Percentiles rank a stretch among this genome's conserved stretches.
Evolutionary conservation across 1,140 invertebrate species (phyloP).

Genomic region (Zaprionus tsacasi): DNA sequence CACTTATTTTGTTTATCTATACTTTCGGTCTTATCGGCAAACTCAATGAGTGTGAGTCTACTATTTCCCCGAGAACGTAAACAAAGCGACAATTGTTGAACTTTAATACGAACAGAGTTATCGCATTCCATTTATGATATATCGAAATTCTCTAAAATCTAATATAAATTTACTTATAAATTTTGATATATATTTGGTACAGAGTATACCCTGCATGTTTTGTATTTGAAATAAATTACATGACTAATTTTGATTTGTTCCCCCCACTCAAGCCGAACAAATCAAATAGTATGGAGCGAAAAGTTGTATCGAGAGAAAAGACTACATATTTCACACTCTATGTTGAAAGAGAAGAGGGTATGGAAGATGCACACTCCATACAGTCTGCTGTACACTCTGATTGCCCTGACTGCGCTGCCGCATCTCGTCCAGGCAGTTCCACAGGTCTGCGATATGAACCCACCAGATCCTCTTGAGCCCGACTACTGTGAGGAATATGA

Average conservation of each 20-base stretch:
- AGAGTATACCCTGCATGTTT: no score
- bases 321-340: not conserved
- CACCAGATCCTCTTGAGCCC: not conserved
- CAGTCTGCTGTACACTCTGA: not conserved
- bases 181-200: no score
- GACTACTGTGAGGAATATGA: not conserved
- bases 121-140: not conserved
- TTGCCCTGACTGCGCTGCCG: not conserved
- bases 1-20: not conserved
- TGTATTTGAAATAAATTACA: no score
- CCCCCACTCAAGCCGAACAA: not conserved
- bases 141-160: no score
- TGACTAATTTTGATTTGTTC: not conserved
- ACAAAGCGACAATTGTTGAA: not conserved
- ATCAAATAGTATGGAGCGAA: not conserved
- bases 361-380: not conserved
- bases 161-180: no score
- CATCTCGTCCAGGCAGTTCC: not conserved
- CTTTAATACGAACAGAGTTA: not conserved
- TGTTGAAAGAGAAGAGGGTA: not conserved
- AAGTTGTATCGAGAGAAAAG: not conserved
- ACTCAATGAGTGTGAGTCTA: not conserved
- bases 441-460: not conserved
- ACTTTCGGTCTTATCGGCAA: not conserved
- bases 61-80: not conserved